Evolutionary conservation across 2,888 invertebrate genomes (phyloP).

Genomic region (Euphydryas editha): DNA sequence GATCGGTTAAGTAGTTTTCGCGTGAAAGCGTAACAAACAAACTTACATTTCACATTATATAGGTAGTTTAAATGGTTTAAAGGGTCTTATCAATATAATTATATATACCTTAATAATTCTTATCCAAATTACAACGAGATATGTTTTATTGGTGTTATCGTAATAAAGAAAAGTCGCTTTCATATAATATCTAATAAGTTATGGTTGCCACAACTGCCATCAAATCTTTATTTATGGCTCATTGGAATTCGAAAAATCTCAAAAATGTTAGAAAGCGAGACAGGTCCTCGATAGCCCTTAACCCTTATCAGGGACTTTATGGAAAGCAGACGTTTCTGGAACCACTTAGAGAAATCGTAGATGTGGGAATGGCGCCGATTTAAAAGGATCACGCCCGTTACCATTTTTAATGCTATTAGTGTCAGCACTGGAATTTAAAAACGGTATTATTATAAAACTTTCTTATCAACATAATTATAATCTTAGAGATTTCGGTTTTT

Average conservation of each 20-base stretch:
- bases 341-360: conserved; percentile 58
- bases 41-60: no score
- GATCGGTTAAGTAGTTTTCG: no score
- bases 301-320: conserved; percentile 73
- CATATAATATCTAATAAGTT: not conserved
- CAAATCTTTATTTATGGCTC: conserved; percentile 32
- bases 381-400: conserved; percentile 43
- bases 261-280: conserved; percentile 43
- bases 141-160: not conserved
- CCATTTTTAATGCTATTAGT: conserved; percentile 51
- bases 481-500: not conserved
- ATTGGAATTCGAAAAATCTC: conserved; percentile 44
- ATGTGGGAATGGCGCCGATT: conserved; percentile 42
- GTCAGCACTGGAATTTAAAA: conserved; percentile 42
- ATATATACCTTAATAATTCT: not conserved
- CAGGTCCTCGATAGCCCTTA: conserved; percentile 47
- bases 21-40: no score
- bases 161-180: not conserved
- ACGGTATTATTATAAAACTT: conserved; percentile 20
- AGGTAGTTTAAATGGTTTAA: no score
- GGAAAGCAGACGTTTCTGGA: conserved; percentile 64
- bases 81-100: no score
- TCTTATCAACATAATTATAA: not conserved
- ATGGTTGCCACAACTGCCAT: conserved; percentile 12
- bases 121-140: not conserved